Base-by-base conservation (phyloP, 2,888 invertebrate species). In the Sicus ferrugineus region DNA sequence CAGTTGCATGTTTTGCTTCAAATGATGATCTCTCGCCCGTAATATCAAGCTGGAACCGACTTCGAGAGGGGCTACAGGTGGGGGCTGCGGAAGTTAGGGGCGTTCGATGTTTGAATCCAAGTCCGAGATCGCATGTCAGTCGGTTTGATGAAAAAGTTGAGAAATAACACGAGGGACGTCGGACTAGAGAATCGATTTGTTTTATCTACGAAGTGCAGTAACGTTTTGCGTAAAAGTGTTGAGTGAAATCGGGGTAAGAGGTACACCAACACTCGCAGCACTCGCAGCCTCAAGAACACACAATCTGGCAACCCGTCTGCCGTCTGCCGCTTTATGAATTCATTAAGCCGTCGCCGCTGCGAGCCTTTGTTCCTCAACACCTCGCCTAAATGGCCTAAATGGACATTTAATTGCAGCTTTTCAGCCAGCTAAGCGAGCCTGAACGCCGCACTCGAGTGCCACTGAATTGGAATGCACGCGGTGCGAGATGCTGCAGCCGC, bases 371-470 rank as follows among this genome's bases (percentile, higher is more conserved):
- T 66, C 38, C 65, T 21, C 21, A 31, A 59, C 48, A 67, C 58
- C 59, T 67, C 67, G 68, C 34, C 67, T 77, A 80, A 80, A 80
- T 81, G 79, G 68, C 34, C 67, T 77, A 80, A 80, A 80, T 81
- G 79, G 80, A 78, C 77, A 80, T 80, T 80, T 80, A 80, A 80
- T 80, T 80, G 79, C 78, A 80, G 79, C 72, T 63, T 50, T 74
- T 76, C 78, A 42, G 31, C 31, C 38, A 28, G 46, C 14, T 56
- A 28, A 54, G 34, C 31, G 30, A 42, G 42, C 42, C n/a, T 16
- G 4, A 42, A 4, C 42, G 7, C 16, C n/a, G 26, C 42, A 23
- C 16, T 74, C 71, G 74, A 79, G 74, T 80, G 80, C 80, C 79
- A 80, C 79, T 77, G 79, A 77, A 79, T n/a, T 80, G 56, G 46